phyloP scores from a whole-genome alignment of 1,140 invertebrate species.

The Mizuhopecten yessoensis region DNA sequence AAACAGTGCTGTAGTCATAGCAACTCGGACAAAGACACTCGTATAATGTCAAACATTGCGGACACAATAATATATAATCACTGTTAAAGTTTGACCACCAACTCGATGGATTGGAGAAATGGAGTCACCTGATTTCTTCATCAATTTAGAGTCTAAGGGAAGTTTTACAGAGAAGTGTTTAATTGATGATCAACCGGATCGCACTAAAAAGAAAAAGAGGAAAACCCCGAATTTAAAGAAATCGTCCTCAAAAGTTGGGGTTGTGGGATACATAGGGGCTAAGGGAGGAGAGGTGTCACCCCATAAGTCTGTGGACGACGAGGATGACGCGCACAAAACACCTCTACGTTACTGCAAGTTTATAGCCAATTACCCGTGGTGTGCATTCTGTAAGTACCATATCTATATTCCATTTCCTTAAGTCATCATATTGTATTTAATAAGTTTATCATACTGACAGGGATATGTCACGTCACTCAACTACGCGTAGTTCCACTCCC shows the following conservation, averaged over 20 bases:
- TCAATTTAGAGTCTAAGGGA: background rate
- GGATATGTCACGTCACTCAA: too few relatives aligned
- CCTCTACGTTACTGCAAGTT: background rate
- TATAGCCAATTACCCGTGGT: slow-evolving; percentile 8
- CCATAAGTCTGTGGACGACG: background rate
- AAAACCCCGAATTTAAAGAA: background rate
- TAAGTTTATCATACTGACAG: too few relatives aligned
- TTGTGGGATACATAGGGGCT: background rate
- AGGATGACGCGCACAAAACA: background rate
- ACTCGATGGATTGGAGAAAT: background rate
- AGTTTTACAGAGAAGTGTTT: slow-evolving; percentile 14
- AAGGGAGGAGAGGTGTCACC: background rate
- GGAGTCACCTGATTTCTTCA: slow-evolving; percentile 11
- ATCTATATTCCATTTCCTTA: background rate
- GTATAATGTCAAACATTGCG: too few relatives aligned
- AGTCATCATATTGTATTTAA: background rate
- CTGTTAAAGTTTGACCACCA: background rate
- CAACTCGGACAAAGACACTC: too few relatives aligned
- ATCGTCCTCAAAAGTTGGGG: background rate
- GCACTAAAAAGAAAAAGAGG: background rate
- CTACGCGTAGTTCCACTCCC: too few relatives aligned
- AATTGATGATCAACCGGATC: background rate
- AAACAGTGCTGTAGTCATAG: too few relatives aligned
- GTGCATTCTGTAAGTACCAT: slow-evolving; percentile 2
- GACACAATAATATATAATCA: too few relatives aligned